Evolutionary conservation across 2,888 invertebrate species (phyloP).

Genomic region (Drosophila melanosoma): DNA sequence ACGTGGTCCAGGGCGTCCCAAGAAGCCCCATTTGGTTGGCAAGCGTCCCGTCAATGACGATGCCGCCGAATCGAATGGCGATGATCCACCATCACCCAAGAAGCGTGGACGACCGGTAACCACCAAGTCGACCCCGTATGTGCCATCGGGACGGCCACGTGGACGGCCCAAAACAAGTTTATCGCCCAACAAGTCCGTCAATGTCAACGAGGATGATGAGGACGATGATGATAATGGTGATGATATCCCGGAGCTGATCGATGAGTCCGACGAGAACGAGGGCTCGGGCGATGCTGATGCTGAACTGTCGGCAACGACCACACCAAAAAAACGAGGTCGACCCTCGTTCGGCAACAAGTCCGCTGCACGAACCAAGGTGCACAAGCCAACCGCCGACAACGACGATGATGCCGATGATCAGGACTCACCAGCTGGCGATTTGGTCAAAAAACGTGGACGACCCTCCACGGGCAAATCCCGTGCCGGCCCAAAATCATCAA

Average conservation of each 20-base stretch:
- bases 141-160: slow-evolving; percentile 74
- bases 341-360: slow-evolving; percentile 42
- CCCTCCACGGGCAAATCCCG: not conserved
- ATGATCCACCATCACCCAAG: slow-evolving; percentile 31
- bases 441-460: slow-evolving; percentile 58
- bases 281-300: slow-evolving; percentile 23
- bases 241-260: slow-evolving; percentile 23
- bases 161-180: slow-evolving; percentile 70
- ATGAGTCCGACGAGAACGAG: slow-evolving; percentile 30
- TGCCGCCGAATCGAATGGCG: slow-evolving; percentile 38
- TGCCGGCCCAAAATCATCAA: slow-evolving; percentile 11
- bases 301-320: slow-evolving; percentile 8
- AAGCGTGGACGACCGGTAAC: slow-evolving; percentile 64
- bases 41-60: slow-evolving; percentile 2
- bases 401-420: slow-evolving; percentile 37
- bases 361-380: slow-evolving; percentile 47
- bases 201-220: slow-evolving; percentile 10
- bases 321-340: slow-evolving; percentile 69
- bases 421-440: slow-evolving; percentile 32
- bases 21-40: slow-evolving; percentile 37
- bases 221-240: slow-evolving; percentile 9
- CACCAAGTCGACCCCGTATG: slow-evolving; percentile 30
- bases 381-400: slow-evolving; percentile 9
- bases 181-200: not conserved
- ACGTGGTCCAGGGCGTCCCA: slow-evolving; percentile 78